Evolutionary conservation across 2,797 vertebrate genomes (phyloP), one percentile per base, ranked within the genome.

Genomic region (Cossypha niveicapilla): DNA sequence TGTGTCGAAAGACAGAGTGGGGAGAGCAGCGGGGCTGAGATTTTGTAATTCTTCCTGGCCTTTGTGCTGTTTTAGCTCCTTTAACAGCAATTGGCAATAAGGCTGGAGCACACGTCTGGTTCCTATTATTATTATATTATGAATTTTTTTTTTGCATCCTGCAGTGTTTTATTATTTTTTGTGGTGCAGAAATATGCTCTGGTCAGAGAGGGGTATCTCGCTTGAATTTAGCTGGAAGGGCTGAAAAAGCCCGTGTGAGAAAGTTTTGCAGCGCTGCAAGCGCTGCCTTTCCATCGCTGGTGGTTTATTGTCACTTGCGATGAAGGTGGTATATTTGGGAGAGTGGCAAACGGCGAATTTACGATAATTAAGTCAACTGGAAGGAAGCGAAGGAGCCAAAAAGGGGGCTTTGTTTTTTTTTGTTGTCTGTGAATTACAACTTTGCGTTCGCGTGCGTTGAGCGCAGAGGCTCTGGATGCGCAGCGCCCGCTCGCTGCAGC

Each of bases 51-150:
- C 93, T 84, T 94, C 90, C 71, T 93, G 92, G 89, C 86, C 67
- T 95, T 90, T 94, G 89, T 92, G 86, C 88, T 85, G 81, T 79
- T 88, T 96, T 83, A 86, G 84, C 88, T 93, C 90, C 81, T 95
- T 92, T 91, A 88, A 93, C 68, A 84, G 90, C 80, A 83, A 82
- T 83, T 94, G 92, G 88, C 88, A 93, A 85, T 93, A 63, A 91
- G 82, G 73, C 84, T 74, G 71, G 56, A 96, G 79, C 6, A 0
- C 73, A 77, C 95, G 93, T 97, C 96, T 97, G 97, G 87, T 97
- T 97, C 92, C 87, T 96, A 97, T 97, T 97, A 98, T 92, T 93
- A 91, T 90, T 71, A 78, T 92, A 96, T 94, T 94, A 94, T 95
- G 75, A 86, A 6, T 34, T 22, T 57, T 74, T 77, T 90, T 80